Conservation (phyloP, 2,797 vertebrate species). For the Sternotherus odoratus region DNA sequence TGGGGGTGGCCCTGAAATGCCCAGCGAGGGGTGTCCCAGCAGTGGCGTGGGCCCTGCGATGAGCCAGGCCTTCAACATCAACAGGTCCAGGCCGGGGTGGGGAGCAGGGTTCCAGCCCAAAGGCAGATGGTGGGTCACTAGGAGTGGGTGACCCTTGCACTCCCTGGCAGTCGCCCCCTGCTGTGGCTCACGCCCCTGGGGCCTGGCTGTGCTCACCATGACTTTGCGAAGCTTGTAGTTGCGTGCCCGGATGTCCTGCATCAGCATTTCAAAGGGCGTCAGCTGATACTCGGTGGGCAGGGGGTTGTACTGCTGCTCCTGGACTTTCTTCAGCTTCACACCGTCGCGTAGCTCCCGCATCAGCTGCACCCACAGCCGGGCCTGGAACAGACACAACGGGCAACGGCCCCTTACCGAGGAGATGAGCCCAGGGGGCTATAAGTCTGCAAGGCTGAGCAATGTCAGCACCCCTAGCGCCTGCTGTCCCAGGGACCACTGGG, state of each 20-base stretch:
- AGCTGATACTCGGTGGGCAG: constrained; percentile 96
- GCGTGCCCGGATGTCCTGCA: constrained; percentile 94
- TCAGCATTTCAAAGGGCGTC: constrained; percentile 97
- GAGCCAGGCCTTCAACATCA: not conserved
- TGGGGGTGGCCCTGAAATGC: too few species aligned
- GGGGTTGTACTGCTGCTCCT: constrained; percentile 92
- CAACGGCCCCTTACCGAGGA: not conserved
- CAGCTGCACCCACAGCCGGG: constrained; percentile 95
- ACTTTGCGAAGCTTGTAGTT: constrained; percentile 97
- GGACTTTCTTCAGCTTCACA: constrained; percentile 96
- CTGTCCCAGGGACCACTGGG: not conserved
- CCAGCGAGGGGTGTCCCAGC: not conserved
- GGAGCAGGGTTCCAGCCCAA: not conserved
- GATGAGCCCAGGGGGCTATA: too few species aligned
- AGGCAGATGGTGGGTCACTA: too few species aligned
- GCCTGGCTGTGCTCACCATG: constrained; percentile 86
- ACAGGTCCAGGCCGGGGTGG: not conserved
- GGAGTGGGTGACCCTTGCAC: too few species aligned
- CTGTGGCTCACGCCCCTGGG: accelerated
- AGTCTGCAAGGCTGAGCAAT: too few species aligned
- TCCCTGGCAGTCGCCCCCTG: accelerated
- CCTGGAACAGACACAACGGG: constrained; percentile 71
- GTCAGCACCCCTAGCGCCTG: too few species aligned
- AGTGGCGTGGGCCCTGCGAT: not conserved
- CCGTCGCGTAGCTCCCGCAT: constrained; percentile 96